phyloP scores from a whole-genome alignment of 2,113 vertebrate species.

The Trogon surrucura region DNA sequence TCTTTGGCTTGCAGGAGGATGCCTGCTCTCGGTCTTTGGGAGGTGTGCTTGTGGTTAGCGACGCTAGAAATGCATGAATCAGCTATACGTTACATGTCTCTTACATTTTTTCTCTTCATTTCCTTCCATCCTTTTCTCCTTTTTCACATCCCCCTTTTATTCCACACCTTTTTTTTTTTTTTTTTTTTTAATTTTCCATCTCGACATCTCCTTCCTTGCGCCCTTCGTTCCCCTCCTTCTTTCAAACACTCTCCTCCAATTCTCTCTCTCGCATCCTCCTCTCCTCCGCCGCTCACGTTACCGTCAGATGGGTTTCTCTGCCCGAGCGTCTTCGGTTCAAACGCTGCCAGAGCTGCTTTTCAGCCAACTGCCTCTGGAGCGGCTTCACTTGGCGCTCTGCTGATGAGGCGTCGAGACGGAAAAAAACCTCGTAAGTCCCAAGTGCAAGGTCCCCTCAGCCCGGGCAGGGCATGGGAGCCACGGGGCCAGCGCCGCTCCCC shows the following conservation, averaged over 20 bases:
- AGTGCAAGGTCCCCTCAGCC: not conserved
- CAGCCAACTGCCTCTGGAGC: slow-evolving; percentile 62
- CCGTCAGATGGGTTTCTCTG: slow-evolving; percentile 58
- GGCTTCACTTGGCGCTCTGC: slow-evolving; percentile 46
- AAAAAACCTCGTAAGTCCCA: slow-evolving; percentile 46
- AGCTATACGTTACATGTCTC: not conserved
- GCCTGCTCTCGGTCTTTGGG: not conserved
- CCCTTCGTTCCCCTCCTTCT: not conserved
- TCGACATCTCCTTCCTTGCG: not conserved
- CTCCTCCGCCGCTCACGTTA: not conserved
- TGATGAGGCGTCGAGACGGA: slow-evolving; percentile 44
- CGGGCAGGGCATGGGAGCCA: not conserved
- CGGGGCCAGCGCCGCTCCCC: not conserved
- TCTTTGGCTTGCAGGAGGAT: not conserved
- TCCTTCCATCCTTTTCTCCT: not conserved
- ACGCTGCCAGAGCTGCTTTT: slow-evolving; percentile 54
- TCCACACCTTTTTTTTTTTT: not conserved
- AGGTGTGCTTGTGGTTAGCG: not conserved
- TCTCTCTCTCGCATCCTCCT: not conserved
- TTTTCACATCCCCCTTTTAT: not conserved
- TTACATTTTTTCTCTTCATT: slow-evolving; percentile 48
- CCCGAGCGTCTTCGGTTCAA: slow-evolving; percentile 51
- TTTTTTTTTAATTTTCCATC: not conserved
- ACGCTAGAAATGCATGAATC: not conserved
- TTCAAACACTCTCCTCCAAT: not conserved